A percentile compares a stretch with the other conserved stretches of the same genome.
phyloP scores from a whole-genome alignment of 2,113 vertebrate genomes.

The Tragelaphus imberbis region DNA sequence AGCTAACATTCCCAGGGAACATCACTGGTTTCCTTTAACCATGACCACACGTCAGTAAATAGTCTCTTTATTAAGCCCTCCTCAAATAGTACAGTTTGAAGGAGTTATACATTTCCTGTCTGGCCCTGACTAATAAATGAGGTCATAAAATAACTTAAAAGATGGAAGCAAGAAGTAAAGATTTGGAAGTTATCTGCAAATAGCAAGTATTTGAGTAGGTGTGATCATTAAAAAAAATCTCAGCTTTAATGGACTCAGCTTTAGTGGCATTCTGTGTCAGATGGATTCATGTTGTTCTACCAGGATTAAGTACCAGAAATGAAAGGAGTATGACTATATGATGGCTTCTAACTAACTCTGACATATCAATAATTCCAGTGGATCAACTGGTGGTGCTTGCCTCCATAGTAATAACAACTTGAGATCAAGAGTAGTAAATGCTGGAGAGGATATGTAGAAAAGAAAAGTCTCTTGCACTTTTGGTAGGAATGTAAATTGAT shows the following conservation, averaged over 20 bases:
- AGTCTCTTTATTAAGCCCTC: background rate
- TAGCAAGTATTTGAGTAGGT: background rate
- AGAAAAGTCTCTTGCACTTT: background rate
- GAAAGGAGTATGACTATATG: background rate
- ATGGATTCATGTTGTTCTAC: background rate
- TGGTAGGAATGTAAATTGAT: background rate
- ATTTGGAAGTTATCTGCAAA: constrained; percentile 24
- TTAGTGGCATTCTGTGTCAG: background rate
- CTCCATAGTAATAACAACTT: background rate
- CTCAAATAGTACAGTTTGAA: constrained; percentile 6
- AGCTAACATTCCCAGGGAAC: background rate
- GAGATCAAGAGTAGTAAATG: background rate
- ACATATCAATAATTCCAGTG: background rate
- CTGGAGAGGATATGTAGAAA: background rate
- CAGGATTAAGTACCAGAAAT: background rate
- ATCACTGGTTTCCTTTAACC: background rate
- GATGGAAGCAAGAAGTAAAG: background rate
- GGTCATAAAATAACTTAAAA: background rate
- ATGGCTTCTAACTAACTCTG: background rate
- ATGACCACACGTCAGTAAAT: background rate
- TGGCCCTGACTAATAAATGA: background rate
- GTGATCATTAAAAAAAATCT: background rate
- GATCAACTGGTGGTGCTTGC: background rate
- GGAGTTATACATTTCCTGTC: background rate
- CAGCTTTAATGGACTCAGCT: background rate